Base-by-base conservation (phyloP, 2,797 vertebrate genomes). In the Lithobates sylvaticus region DNA sequence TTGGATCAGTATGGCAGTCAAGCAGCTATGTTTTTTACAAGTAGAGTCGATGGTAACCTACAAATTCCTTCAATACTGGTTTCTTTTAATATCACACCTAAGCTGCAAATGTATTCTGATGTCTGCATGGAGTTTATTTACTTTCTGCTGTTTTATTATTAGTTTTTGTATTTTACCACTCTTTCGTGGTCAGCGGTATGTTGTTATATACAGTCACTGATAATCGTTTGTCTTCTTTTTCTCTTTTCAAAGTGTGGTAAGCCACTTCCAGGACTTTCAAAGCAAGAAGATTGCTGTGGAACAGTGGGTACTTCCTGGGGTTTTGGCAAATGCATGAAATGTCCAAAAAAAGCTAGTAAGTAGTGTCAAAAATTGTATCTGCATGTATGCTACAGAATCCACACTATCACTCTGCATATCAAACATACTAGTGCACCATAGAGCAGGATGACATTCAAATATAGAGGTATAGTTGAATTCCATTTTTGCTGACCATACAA, bases 251-350 rank as follows among this genome's bases (percentile, higher is more conserved):
- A 99, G 98, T 99, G 98, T 94, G 98, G 98, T 84, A 99, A 99
- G 93, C 95, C 96, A 27, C 95, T 99, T 69, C 98, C 98, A 4
- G 97, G 97, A 50, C 97, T 99, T 88, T 97, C 95, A n/a, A 99
- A 99, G 91, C 97, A 98, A 94, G 98, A 99, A 85, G 97, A 98
- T 91, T 99, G 98, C 94, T 99, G 98, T 92, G 96, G 95, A 79
- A 97, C 95, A 0, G 94, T 99, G 81, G 98, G 98, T 76, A 98
- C 98, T 32, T 99, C 98, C 89, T 99, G 98, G 98, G 98, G 98
- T 74, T 99, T 99, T 93, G 94, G 98, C 91, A 99, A 99, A 93
- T 99, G 98, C 93, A 97, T 97, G 91, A 99, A 97, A 91, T 99
- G 98, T 93, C 98, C 97, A 83, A 97, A 97, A 90, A 97, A 97